Evolutionary conservation across 2,888 invertebrate genomes (phyloP), one percentile per base, ranked within the genome.

Genomic region (Halictus ligatus): DNA sequence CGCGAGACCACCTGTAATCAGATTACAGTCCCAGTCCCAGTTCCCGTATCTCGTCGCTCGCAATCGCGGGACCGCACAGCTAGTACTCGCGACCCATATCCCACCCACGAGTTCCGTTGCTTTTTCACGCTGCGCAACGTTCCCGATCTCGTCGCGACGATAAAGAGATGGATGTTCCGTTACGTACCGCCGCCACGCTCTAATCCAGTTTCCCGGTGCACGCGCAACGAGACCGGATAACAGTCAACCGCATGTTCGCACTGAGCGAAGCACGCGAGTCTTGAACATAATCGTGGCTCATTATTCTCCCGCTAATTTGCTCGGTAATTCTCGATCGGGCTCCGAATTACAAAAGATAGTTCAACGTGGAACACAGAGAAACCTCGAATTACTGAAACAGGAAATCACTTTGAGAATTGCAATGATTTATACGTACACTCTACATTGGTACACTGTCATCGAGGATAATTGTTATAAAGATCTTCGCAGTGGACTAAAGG

Each of bases 131-230:
- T 73, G 18, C 15, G 71, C 58, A 21, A 29, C 48, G 75, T 74
- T 71, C 79, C 69, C 86, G 84, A 89, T 84, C 81, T 78, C 81
- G 77, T 67, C 71, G 58, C 58, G 12, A 54, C 84, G 89, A 91
- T 86, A 91, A 89, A 72, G 74, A 82, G 81, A 86, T 81, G 87
- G 87, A 89, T 83, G 85, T 84, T 80, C 81, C 82, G 86, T 88
- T 85, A 81, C 64, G 64, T 64, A 64, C 77, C 78, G 75, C 48
- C 64, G 78, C 86, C 75, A 73, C 40, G 75, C 40, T 87, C 80
- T 89, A 86, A 86, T 88, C 80, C 81, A 81, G 84, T 79, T 89
- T 89, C 85, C 84, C 40, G 76, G 76, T 75, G 72, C 71, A 54
- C 67, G 81, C 58, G 77, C 82, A 83, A 80, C 69, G 54, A 79